Evolutionary conservation across 2,113 vertebrate species (phyloP).

Genomic region (Alaudala cheleensis): DNA sequence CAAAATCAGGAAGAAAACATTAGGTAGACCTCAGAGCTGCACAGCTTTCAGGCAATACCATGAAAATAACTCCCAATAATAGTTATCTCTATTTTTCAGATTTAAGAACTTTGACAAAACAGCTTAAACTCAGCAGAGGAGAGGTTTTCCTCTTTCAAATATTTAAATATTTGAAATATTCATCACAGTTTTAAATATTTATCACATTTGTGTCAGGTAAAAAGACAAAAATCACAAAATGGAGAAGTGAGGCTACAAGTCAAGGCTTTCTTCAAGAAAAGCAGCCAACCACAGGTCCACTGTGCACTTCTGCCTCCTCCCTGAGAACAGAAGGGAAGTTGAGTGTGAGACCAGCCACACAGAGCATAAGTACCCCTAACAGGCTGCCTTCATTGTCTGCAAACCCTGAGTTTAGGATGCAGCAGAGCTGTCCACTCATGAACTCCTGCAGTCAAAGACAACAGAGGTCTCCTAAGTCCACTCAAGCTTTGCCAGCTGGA

Average conservation of each 20-base stretch:
- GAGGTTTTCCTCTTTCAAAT: neutral
- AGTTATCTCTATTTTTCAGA: neutral
- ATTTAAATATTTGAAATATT: neutral
- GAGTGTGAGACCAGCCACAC: neutral
- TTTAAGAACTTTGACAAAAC: neutral
- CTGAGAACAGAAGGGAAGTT: neutral
- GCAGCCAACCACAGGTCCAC: neutral
- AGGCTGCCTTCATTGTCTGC: neutral
- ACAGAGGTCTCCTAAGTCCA: neutral
- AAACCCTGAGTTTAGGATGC: neutral
- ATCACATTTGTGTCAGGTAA: neutral
- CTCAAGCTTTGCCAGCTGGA: neutral
- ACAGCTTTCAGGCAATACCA: neutral
- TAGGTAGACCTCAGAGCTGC: neutral
- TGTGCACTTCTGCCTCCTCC: neutral
- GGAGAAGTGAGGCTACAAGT: neutral
- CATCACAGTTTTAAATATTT: neutral
- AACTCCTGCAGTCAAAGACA: neutral
- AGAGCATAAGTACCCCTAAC: accelerated
- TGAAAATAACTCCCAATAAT: neutral
- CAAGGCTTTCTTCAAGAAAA: neutral
- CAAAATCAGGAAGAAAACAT: neutral
- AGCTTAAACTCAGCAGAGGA: neutral
- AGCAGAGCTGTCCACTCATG: neutral
- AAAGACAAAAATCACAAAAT: neutral